These are phyloP conservation scores for Phalera bucephala DNA, from an alignment of 2,888 invertebrate genomes.

Conservation along the genomic window DNA sequence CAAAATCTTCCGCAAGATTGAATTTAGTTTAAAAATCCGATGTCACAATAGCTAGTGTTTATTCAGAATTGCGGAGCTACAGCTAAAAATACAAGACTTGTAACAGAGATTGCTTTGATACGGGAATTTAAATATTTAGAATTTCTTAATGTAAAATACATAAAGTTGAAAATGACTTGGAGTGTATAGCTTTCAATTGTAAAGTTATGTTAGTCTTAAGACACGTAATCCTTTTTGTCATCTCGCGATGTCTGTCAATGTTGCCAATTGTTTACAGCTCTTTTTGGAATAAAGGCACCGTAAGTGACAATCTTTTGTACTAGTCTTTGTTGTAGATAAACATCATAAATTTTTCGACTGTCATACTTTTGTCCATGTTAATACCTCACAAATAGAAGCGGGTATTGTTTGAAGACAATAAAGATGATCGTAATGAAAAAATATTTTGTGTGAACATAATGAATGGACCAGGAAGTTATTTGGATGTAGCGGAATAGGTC, in stretches of 20 bases:
- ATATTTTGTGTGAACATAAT: slow-evolving; percentile 19
- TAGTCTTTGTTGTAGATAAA: slow-evolving; percentile 63
- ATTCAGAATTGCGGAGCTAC: slow-evolving; percentile 60
- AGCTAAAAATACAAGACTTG: slow-evolving; percentile 63
- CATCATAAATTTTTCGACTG: slow-evolving; percentile 66
- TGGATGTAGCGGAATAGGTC: too few relatives aligned
- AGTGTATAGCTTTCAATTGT: slow-evolving; percentile 7
- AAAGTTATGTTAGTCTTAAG: slow-evolving; percentile 17
- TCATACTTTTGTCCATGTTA: slow-evolving; percentile 56
- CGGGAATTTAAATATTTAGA: slow-evolving; percentile 13
- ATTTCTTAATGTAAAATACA: not conserved
- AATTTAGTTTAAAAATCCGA: slow-evolving; percentile 43
- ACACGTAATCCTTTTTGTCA: slow-evolving; percentile 73
- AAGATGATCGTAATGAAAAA: slow-evolving; percentile 28
- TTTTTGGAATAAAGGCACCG: slow-evolving; percentile 61
- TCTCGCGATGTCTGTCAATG: slow-evolving; percentile 70
- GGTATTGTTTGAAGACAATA: slow-evolving; percentile 34
- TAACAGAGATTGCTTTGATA: too few relatives aligned
- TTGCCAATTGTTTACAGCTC: slow-evolving; percentile 72
- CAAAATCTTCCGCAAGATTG: slow-evolving; percentile 54
- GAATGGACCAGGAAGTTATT: slow-evolving; percentile 4
- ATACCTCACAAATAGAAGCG: slow-evolving; percentile 59
- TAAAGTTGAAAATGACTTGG: slow-evolving; percentile 38
- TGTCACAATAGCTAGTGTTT: slow-evolving; percentile 53
- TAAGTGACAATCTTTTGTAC: slow-evolving; percentile 71